Evolutionary conservation across 2,113 vertebrate species (phyloP).

Genomic region (Cynopterus brachyotis): DNA sequence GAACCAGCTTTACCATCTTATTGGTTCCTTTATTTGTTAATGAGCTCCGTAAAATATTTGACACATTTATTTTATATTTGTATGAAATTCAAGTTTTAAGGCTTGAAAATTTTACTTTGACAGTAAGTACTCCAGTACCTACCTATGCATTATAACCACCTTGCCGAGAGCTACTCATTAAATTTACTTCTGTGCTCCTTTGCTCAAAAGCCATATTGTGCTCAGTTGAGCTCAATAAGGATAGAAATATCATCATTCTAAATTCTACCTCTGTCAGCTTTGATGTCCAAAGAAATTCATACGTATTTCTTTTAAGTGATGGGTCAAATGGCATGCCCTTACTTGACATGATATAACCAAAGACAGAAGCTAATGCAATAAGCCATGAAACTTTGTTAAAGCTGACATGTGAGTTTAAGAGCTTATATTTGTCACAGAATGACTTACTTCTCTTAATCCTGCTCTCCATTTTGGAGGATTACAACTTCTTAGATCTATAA

Average conservation of each 20-base stretch:
- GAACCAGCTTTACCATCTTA: no score
- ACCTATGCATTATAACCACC: neutral
- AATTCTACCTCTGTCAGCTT: constrained; percentile 36
- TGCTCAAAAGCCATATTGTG: neutral
- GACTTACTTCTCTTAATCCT: constrained; percentile 32
- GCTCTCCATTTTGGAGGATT: constrained; percentile 23
- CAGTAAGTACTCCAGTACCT: neutral
- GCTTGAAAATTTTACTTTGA: neutral
- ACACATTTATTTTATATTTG: neutral
- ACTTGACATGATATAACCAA: constrained; percentile 60
- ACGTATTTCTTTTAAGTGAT: constrained; percentile 51
- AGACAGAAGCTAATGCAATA: constrained; percentile 55
- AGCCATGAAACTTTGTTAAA: constrained; percentile 65
- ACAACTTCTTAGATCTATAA: neutral
- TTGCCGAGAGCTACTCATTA: fast-evolving
- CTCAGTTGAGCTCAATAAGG: neutral
- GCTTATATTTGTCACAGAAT: constrained; percentile 69
- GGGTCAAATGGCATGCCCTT: constrained; percentile 53
- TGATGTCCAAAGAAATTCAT: constrained; percentile 55
- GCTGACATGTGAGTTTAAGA: neutral
- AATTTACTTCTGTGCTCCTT: neutral
- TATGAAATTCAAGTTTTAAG: neutral
- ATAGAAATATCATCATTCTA: constrained; percentile 5
- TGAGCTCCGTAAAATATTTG: neutral
- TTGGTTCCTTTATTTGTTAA: neutral